Conservation (phyloP, 2,888 invertebrate genomes). For the Aproaerema taeniolella region DNA sequence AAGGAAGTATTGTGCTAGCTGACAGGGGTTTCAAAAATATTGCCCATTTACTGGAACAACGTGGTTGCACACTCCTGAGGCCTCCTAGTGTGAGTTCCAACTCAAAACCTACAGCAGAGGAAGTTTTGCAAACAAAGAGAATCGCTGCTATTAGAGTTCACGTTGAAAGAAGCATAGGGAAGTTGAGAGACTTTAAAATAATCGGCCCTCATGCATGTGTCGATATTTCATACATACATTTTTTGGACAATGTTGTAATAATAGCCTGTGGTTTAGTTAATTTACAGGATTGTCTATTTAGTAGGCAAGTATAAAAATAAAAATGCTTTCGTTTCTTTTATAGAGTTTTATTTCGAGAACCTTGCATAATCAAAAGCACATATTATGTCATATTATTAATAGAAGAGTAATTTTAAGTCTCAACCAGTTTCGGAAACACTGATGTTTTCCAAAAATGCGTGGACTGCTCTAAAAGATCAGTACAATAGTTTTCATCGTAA, state of each 20-base stretch:
- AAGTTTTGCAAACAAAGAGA: conserved; percentile 14
- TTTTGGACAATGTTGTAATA: conserved; percentile 16
- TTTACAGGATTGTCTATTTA: conserved; percentile 13
- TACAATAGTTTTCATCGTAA: conserved; percentile 16
- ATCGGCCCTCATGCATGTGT: conserved; percentile 17
- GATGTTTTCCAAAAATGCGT: conserved; percentile 11
- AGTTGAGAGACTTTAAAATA: conserved; percentile 15
- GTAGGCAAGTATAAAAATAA: background rate
- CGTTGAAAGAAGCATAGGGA: conserved; percentile 19
- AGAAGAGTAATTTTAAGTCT: background rate
- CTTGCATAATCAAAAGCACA: conserved; percentile 3
- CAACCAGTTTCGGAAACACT: conserved; percentile 4
- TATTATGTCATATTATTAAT: background rate
- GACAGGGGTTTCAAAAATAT: conserved; percentile 23
- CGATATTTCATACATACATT: conserved; percentile 12
- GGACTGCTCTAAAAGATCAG: conserved; percentile 6
- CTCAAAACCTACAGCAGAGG: conserved; percentile 9
- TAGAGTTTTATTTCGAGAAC: conserved; percentile 4
- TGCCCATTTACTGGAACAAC: conserved; percentile 12
- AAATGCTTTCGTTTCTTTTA: background rate
- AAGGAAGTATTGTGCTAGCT: conserved; percentile 14
- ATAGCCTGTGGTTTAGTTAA: conserved; percentile 17
- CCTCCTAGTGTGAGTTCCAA: conserved; percentile 17
- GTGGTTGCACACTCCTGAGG: conserved; percentile 13
- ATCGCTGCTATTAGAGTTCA: conserved; percentile 17